Evolutionary conservation across 2,888 invertebrate species (phyloP).

Genomic region (Eremobia ochroleuca): DNA sequence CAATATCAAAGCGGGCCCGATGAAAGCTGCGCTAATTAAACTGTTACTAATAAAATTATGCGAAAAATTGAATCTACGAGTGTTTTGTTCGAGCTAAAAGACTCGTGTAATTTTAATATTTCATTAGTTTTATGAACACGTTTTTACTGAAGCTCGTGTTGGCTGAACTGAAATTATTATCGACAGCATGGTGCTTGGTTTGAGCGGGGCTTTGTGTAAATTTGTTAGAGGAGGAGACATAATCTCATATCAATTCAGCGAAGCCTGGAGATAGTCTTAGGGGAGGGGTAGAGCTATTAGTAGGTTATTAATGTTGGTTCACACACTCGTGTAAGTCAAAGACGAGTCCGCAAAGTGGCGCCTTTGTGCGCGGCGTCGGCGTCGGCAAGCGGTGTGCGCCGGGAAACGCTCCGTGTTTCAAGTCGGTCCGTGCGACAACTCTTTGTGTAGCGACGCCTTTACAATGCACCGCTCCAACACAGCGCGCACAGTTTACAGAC

Average conservation of each 20-base stretch:
- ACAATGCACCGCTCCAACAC: slow-evolving; percentile 73
- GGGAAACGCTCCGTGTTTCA: slow-evolving; percentile 77
- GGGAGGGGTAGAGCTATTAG: slow-evolving; percentile 78
- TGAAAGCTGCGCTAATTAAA: slow-evolving; percentile 91
- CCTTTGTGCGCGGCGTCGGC: slow-evolving; percentile 82
- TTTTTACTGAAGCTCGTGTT: slow-evolving; percentile 40
- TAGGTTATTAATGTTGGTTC: slow-evolving; percentile 88
- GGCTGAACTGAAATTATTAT: slow-evolving; percentile 24
- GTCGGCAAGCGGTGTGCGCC: slow-evolving; percentile 56
- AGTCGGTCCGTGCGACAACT: slow-evolving; percentile 80
- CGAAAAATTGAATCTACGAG: slow-evolving; percentile 87
- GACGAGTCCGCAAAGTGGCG: slow-evolving; percentile 87
- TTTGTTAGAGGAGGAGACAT: slow-evolving; percentile 42
- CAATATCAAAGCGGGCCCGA: slow-evolving; percentile 89
- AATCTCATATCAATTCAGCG: slow-evolving; percentile 62
- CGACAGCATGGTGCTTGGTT: slow-evolving; percentile 21
- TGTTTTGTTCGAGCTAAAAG: slow-evolving; percentile 80
- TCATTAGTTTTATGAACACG: slow-evolving; percentile 57
- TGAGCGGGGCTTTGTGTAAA: slow-evolving; percentile 46
- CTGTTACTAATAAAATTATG: slow-evolving; percentile 90
- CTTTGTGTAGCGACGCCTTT: slow-evolving; percentile 85
- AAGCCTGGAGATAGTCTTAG: slow-evolving; percentile 51
- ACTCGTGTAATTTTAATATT: slow-evolving; percentile 75
- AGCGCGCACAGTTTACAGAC: slow-evolving; percentile 67
- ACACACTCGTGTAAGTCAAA: slow-evolving; percentile 86